phyloP scores from a whole-genome alignment of 2,797 vertebrate genomes.

The Cuculus canorus region DNA sequence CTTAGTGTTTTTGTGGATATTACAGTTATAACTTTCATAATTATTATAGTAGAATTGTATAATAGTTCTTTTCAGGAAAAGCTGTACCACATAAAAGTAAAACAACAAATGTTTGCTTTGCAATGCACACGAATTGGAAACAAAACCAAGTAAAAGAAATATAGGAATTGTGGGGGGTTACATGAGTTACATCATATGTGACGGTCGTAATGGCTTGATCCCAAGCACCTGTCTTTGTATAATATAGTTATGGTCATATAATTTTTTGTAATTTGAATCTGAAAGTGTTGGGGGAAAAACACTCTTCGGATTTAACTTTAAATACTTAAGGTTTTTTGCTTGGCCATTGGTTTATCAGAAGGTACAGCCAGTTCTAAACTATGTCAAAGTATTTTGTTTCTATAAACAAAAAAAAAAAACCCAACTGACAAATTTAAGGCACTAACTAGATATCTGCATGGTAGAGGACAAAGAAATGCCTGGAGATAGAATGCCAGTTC shows the following conservation, averaged over 20 bases:
- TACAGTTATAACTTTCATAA: not conserved
- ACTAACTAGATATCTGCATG: rapidly evolving
- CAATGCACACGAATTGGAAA: not conserved
- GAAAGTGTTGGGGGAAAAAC: not conserved
- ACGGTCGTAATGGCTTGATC: not conserved
- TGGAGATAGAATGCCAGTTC: not conserved
- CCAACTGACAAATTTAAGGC: not conserved
- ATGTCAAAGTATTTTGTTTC: not conserved
- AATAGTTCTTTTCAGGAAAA: not conserved
- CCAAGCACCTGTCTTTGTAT: not conserved
- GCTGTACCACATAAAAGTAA: not conserved
- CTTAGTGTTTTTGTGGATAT: rapidly evolving
- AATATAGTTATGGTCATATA: not conserved
- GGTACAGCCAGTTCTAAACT: not conserved
- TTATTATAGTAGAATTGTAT: not conserved
- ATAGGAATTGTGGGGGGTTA: not conserved
- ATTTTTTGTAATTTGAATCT: not conserved
- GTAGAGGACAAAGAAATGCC: not conserved
- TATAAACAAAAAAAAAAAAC: not conserved
- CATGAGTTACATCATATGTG: not conserved
- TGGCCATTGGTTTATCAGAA: not conserved
- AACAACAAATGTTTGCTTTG: not conserved
- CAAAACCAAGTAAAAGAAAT: not conserved
- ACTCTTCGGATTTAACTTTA: not conserved
- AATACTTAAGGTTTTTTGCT: not conserved